Evolutionary conservation across 2,113 vertebrate species (phyloP), one percentile per base, ranked within the genome.

Genomic region (Ameiurus melas): DNA sequence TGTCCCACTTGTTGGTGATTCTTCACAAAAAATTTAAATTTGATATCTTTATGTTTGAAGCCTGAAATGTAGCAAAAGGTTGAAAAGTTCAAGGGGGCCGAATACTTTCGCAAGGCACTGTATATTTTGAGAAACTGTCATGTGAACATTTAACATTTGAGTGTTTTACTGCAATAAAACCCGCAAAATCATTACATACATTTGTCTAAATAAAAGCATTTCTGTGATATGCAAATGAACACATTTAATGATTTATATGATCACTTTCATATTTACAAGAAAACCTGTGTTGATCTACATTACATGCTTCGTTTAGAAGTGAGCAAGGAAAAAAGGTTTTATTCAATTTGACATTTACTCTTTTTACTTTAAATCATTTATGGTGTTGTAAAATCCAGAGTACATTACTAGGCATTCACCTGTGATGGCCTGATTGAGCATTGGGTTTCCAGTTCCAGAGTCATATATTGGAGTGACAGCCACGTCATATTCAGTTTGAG

Each of bases 381-480:
- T 27, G 10, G 33, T 5, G 36, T 19, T 58, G 47, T 71, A 27
- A 33, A 81, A 70, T 10, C 25, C 2, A 16, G 9, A 25, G 39
- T n/a, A 47, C 25, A 55, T 55, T 70, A 70, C 4, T 85, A 60
- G 25, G 8, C 5, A 66, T 79, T 75, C 92, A 99, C 98, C 95
- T 60, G 98, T 99, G 62, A 95, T 94, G 70, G 95, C 97, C 2
- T 95, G 89, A 82, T 97, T 97, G 77, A 92, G 90, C 94, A 95
- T 94, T 0, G 97, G 94, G 13, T 93, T 91, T 68, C 96, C 97
- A 73, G 94, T 90, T 16, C 97, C 97, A 81, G 96, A 96, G 0
- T 98, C 97, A 0, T 98, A 98, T 0, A 97, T 91, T 0, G 98
- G 97, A 85, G 96, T 96, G 36, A 99, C 96, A 12, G 95, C 94